Percentiles rank a stretch among this genome's conserved stretches.
phyloP scores from a whole-genome alignment of 2,888 invertebrate species.

The Cancer borealis region DNA sequence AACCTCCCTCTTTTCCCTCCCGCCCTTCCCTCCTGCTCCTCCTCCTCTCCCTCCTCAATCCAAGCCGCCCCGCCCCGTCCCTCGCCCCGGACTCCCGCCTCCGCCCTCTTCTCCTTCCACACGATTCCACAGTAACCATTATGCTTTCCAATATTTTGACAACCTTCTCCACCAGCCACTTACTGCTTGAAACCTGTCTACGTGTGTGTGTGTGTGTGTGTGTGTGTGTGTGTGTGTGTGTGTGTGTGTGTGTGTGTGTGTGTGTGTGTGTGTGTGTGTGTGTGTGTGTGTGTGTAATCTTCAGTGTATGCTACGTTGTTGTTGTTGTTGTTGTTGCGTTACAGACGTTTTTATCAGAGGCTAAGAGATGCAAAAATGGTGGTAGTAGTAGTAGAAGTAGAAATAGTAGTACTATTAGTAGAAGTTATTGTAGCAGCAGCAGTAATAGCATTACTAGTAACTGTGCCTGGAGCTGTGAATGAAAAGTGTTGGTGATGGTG shows the following conservation, averaged over 20 bases:
- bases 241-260: too few species aligned
- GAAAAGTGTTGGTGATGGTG: too few species aligned
- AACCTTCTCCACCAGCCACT: not conserved
- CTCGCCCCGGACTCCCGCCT: not conserved
- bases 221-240: too few species aligned
- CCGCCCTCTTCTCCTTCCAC: not conserved
- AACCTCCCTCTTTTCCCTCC: not conserved
- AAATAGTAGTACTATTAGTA: constrained; percentile 25
- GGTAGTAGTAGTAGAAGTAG: constrained; percentile 20
- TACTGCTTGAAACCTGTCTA: not conserved
- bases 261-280: too few species aligned
- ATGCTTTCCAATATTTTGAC: constrained; percentile 7
- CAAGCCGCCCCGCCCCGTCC: not conserved
- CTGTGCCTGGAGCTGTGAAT: too few species aligned
- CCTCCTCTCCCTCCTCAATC: not conserved
- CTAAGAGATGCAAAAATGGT: not conserved
- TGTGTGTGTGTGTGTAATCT: too few species aligned
- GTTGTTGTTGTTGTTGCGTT: too few species aligned
- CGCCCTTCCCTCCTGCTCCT: not conserved
- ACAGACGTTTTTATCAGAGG: too few species aligned
- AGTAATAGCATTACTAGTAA: not conserved
- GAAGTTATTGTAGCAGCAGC: constrained; percentile 14
- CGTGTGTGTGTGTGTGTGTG: too few species aligned
- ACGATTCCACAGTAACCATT: not conserved
- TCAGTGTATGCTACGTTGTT: too few species aligned